Evolutionary conservation across 2,113 vertebrate genomes (phyloP), one percentile per base, ranked within the genome.

Genomic region (Hepsetus odoe): DNA sequence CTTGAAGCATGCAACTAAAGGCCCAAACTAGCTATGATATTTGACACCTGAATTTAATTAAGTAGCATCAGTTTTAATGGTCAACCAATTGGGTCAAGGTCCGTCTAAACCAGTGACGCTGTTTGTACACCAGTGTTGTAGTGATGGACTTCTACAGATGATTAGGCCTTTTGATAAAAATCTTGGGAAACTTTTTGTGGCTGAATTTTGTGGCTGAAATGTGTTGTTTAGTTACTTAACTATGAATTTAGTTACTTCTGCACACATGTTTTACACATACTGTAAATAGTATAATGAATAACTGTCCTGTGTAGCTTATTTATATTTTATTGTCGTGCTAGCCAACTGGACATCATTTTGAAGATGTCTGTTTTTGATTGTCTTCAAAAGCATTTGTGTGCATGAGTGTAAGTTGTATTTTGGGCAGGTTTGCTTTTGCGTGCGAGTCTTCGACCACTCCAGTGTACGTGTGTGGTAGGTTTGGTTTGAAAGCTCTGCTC

Each of bases 401-500:
- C 42, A n/a, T 46, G 42, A 46, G 28, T 69, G 55, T 67, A 28
- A n/a, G n/a, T n/a, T n/a, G n/a, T n/a, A n/a, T 42, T 79, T 67
- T 72, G 70, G 44, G 65, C 33, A 76, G 62, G 74, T 61, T 77
- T 59, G 33, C 35, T 51, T 56, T 33, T 70, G 64, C 59, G 22
- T 79, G 35, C 68, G 44, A 53, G 65, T 49, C 18, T 26, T 71
- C 76, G 66, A 67, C 51, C 64, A 79, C 75, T 61, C 46, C 42
- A 68, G 42, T 73, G 71, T 69, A 53, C 11, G 24, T 79, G 61
- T 56, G 66, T 73, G 51, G 28, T 72, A 64, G 32, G 38, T 70
- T 74, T 71, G 65, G 53, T 30, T 7, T 40, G 69, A 53, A 42
- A 56, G n/a, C 67, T 77, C 46, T 30, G 26, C 73, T 77, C 32